Evolutionary conservation across 37 sponge, comb jelly and placozoan genomes (phyloP), one percentile per base, ranked within the genome.

Genomic region (Agelas oroides): DNA sequence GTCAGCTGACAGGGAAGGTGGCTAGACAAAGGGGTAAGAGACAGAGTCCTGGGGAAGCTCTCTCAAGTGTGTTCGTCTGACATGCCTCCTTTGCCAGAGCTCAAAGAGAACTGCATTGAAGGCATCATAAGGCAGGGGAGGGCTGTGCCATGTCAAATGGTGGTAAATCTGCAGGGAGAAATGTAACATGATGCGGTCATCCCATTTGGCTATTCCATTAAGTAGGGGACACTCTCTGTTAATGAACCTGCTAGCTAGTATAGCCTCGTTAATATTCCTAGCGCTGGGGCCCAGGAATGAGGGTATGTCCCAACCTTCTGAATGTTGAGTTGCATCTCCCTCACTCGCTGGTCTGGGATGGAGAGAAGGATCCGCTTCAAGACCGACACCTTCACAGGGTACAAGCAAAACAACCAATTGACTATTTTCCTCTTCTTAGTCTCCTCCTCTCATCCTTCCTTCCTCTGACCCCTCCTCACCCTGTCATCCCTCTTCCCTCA

Each of bases 141-240:
- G 94, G 34, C 83, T 62, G 52, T 94, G 82, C 94, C 94, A 93
- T 34, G 94, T 93, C 31, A 93, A 61, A 46, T 93, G 94, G 5
- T 83, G 64, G 64, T 69, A 73, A 11, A 85, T 77, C 82, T 83
- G 37, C 13, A 62, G 11, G 2, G 11, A 82, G 8, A 74, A 76
- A 14, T 33, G 72, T 28, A 33, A 60, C 59, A 53, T 23, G 24
- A 23, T 8, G 77, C 19, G 73, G 40, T 1, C n/a, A n/a, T n/a
- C n/a, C n/a, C n/a, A n/a, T n/a, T n/a, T n/a, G n/a, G n/a, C n/a
- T n/a, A n/a, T n/a, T n/a, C n/a, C n/a, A n/a, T n/a, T n/a, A n/a
- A n/a, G n/a, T n/a, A n/a, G n/a, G n/a, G n/a, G n/a, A n/a, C n/a
- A n/a, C n/a, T n/a, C n/a, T n/a, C n/a, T n/a, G n/a, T 14, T n/a